A percentile compares a stretch with the other conserved stretches of the same genome.
Evolutionary conservation across 1,140 invertebrate species (phyloP).

Genomic region (Pachyrhynchus sulphureomaculatus): DNA sequence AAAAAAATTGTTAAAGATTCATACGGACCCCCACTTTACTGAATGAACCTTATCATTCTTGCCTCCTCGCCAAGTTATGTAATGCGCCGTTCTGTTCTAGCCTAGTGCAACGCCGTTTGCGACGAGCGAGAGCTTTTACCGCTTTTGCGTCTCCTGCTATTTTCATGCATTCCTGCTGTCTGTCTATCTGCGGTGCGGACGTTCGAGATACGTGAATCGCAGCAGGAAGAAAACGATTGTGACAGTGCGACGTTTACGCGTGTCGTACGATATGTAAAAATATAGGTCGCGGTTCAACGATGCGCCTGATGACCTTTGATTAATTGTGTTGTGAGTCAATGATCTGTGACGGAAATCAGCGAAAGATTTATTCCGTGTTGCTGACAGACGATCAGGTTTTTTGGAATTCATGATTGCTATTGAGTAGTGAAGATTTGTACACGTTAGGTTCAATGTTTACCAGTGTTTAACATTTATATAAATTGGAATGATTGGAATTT

Average conservation of each 20-base stretch:
- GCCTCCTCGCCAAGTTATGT: slow-evolving; percentile 3
- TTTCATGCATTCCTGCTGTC: slow-evolving; percentile 18
- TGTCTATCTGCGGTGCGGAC: slow-evolving; percentile 12
- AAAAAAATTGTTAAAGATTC: too few species aligned
- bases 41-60: not conserved
- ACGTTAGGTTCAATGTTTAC: too few species aligned
- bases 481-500: too few species aligned
- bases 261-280: slow-evolving; percentile 13
- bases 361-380: too few species aligned
- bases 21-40: not conserved
- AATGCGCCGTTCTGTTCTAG: slow-evolving; percentile 15
- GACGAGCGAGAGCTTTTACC: slow-evolving; percentile 17
- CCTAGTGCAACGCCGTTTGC: slow-evolving; percentile 7
- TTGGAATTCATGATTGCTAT: too few species aligned
- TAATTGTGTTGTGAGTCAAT: slow-evolving; percentile 10
- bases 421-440: too few species aligned
- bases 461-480: too few species aligned
- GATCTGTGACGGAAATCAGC: not conserved
- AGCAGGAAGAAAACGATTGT: not conserved
- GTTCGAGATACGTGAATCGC: not conserved
- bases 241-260: slow-evolving; percentile 2
- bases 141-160: slow-evolving; percentile 12
- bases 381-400: too few species aligned
- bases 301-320: slow-evolving; percentile 6
- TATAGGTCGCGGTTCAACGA: slow-evolving; percentile 13